phyloP scores from a whole-genome alignment of 2,113 vertebrate species.

The Pitta sordida region DNA sequence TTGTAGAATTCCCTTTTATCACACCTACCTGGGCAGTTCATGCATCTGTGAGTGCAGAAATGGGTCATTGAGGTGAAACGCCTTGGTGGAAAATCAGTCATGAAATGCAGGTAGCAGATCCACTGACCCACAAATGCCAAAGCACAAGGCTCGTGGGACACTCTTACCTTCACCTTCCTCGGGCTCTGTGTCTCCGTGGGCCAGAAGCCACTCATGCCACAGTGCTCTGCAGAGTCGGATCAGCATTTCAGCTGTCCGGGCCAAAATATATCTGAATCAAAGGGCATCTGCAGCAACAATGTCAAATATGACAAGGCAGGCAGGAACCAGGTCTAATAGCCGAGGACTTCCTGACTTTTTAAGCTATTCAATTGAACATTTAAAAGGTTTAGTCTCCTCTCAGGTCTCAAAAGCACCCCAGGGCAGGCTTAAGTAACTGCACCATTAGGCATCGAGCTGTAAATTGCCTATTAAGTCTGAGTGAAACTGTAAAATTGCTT shows the following conservation, averaged over 20 bases:
- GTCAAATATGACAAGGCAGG: conserved; percentile 49
- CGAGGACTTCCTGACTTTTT: conserved; percentile 70
- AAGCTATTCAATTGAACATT: conserved; percentile 76
- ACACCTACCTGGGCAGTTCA: neutral
- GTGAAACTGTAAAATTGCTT: conserved; percentile 83
- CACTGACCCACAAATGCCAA: neutral
- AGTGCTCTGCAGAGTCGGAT: neutral
- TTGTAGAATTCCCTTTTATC: neutral
- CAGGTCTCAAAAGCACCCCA: conserved; percentile 71
- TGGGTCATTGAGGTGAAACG: neutral
- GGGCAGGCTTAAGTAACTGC: conserved; percentile 76
- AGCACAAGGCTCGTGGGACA: neutral
- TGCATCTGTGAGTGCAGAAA: neutral
- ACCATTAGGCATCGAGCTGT: conserved; percentile 77
- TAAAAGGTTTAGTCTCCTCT: conserved; percentile 77
- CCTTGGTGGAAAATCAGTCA: neutral
- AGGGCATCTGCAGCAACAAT: neutral
- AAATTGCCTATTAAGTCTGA: conserved; percentile 83
- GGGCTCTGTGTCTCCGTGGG: neutral
- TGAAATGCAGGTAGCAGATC: neutral
- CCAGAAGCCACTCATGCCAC: neutral
- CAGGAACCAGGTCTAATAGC: conserved; percentile 51
- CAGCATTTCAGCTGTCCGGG: neutral
- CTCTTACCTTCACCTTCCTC: neutral
- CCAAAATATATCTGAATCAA: neutral